These are phyloP conservation scores for Phortica okadai DNA, from an alignment of 2,888 invertebrate genomes.

Conservation along the genomic window DNA sequence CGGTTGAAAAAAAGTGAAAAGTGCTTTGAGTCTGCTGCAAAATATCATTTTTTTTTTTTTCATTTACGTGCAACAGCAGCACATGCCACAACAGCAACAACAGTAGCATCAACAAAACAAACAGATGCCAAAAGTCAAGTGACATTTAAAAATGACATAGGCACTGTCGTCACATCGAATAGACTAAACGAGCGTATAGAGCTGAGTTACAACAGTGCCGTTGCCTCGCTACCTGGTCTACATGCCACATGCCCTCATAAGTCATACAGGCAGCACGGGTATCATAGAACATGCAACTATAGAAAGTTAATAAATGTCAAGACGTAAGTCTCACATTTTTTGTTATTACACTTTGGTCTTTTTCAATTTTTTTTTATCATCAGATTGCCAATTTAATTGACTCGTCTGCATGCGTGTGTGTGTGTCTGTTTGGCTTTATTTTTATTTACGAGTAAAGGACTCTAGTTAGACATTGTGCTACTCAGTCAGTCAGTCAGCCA, in stretches of 20 bases:
- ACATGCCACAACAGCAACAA: not conserved
- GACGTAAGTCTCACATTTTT: constrained; percentile 58
- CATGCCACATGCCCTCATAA: not conserved
- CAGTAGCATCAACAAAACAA: not conserved
- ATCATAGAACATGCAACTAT: constrained; percentile 39
- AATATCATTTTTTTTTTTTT: not conserved
- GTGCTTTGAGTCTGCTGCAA: not conserved
- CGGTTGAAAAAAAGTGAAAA: not conserved
- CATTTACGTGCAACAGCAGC: not conserved
- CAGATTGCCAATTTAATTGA: constrained; percentile 21
- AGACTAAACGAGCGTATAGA: not conserved
- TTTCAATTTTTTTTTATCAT: constrained; percentile 16
- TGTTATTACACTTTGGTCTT: constrained; percentile 56
- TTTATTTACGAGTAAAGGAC: not conserved
- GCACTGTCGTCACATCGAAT: not conserved
- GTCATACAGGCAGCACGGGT: not conserved
- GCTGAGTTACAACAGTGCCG: not conserved
- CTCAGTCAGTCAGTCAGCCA: not conserved
- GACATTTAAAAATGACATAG: constrained; percentile 11
- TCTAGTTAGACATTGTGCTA: not conserved
- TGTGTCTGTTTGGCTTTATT: not conserved
- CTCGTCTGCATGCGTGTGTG: not conserved
- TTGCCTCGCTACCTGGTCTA: not conserved
- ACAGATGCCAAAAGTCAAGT: not conserved
- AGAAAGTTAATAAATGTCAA: constrained; percentile 65